Evolutionary conservation across 1,140 invertebrate genomes (phyloP).

Genomic region (Nephila pilipes): DNA sequence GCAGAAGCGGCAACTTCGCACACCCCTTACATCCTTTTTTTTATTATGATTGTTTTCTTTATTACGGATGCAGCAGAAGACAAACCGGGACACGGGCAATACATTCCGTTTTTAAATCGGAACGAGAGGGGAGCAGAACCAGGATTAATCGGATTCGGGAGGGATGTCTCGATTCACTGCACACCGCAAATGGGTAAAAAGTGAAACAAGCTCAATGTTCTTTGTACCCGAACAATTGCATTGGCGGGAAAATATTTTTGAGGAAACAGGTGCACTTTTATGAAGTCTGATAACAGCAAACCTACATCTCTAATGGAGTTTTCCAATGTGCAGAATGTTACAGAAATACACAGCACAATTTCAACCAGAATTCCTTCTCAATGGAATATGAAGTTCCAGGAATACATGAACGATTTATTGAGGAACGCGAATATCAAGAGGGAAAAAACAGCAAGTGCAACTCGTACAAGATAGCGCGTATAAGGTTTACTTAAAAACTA

Average conservation of each 20-base stretch:
- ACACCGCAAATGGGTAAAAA: neutral
- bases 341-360: no score
- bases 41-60: conserved; percentile 36
- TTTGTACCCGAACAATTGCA: neutral
- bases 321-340: no score
- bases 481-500: no score
- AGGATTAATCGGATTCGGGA: neutral
- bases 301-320: no score
- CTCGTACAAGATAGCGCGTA: no score
- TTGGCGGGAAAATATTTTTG: neutral
- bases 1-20: conserved; percentile 25
- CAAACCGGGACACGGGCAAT: conserved; percentile 16
- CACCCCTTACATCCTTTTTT: neutral
- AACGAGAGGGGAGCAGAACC: neutral
- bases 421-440: no score
- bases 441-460: no score
- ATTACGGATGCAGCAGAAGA: neutral
- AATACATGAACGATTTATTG: no score
- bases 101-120: neutral
- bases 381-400: no score
- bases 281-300: no score
- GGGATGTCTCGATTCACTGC: neutral
- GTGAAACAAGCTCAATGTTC: neutral
- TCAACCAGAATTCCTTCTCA: no score
- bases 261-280: neutral